A percentile compares a stretch with the other conserved stretches of the same genome.
These are phyloP conservation scores for Shargacucullia verbasci DNA, from an alignment of 2,888 invertebrate genomes.

Conservation along the genomic window DNA sequence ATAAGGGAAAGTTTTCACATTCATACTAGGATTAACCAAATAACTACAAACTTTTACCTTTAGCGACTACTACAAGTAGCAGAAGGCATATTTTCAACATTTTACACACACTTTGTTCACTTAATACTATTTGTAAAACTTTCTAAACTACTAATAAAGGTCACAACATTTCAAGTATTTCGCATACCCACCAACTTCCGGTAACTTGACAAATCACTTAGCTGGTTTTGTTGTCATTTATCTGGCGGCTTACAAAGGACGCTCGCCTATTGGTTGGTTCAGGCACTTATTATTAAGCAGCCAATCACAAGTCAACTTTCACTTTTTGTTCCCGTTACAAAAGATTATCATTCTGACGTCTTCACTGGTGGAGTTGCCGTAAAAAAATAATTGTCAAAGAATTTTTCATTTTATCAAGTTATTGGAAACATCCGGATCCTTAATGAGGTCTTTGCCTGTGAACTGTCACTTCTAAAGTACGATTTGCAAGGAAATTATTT, in stretches of 20 bases:
- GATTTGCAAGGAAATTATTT: too few species aligned
- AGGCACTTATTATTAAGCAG: not conserved
- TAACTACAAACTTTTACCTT: slow-evolving; percentile 62
- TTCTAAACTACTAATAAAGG: slow-evolving; percentile 55
- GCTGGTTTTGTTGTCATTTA: slow-evolving; percentile 44
- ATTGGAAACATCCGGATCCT: too few species aligned
- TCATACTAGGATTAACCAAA: slow-evolving; percentile 5
- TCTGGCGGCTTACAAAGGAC: slow-evolving; percentile 52
- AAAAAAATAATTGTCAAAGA: too few species aligned
- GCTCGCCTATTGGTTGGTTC: slow-evolving; percentile 24
- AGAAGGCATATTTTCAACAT: slow-evolving; percentile 73
- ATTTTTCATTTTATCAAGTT: too few species aligned
- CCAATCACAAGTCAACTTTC: slow-evolving; percentile 76
- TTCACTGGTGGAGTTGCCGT: too few species aligned
- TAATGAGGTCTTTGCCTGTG: too few species aligned
- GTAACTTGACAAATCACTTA: slow-evolving; percentile 68
- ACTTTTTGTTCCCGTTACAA: slow-evolving; percentile 64
- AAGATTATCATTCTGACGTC: too few species aligned
- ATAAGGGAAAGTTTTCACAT: slow-evolving; percentile 71
- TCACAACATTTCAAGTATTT: slow-evolving; percentile 68
- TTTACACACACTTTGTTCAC: slow-evolving; percentile 51
- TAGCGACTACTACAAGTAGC: slow-evolving; percentile 65
- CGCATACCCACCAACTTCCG: slow-evolving; percentile 61
- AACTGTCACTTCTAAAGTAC: too few species aligned
- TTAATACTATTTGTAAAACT: slow-evolving; percentile 56